Conservation (phyloP, 2,888 invertebrate species). For the Sinodicranocentrus sp. region DNA sequence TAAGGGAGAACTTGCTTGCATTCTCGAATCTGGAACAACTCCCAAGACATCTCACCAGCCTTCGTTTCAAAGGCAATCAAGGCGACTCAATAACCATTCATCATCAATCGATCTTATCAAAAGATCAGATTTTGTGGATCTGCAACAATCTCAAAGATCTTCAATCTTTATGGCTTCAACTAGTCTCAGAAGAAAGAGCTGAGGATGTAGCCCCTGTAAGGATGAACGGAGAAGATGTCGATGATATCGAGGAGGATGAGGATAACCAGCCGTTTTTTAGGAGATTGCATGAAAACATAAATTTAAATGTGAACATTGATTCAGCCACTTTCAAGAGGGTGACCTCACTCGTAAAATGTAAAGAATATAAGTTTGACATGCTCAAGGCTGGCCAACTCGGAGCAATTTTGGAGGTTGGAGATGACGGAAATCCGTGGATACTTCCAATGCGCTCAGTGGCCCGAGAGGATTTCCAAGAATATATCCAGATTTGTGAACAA, state of each 20-base stretch:
- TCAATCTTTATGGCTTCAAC: constrained; percentile 36
- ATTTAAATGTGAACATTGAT: constrained; percentile 24
- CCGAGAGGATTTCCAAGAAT: constrained; percentile 29
- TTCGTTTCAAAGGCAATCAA: constrained; percentile 40
- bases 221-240: background rate
- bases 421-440: constrained; percentile 43
- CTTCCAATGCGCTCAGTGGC: constrained; percentile 2
- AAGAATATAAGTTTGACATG: constrained; percentile 40
- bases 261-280: too few species aligned
- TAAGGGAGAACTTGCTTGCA: constrained; percentile 18
- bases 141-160: constrained; percentile 13
- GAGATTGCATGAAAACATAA: constrained; percentile 27
- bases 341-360: constrained; percentile 14
- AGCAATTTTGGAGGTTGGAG: constrained; percentile 19
- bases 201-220: background rate
- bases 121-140: constrained; percentile 28
- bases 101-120: constrained; percentile 30
- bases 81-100: constrained; percentile 34
- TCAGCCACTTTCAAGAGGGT: constrained; percentile 7
- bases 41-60: constrained; percentile 17
- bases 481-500: background rate
- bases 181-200: constrained; percentile 8
- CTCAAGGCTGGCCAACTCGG: constrained; percentile 29
- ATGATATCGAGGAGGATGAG: background rate
- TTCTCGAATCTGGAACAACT: constrained; percentile 23